These are phyloP conservation scores for Sisyra nigra DNA, from an alignment of 2,888 invertebrate species.

Conservation along the genomic window DNA sequence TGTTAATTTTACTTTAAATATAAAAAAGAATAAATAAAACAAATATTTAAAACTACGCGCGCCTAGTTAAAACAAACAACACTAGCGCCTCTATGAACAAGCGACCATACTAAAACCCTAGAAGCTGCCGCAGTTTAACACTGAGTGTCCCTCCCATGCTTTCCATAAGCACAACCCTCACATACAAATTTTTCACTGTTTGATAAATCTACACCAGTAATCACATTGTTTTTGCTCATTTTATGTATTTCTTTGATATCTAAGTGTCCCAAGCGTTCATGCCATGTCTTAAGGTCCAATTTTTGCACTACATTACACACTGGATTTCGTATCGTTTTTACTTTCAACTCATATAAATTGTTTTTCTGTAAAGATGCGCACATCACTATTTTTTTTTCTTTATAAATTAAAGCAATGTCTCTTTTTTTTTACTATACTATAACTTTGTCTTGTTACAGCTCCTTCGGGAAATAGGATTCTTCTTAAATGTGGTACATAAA, in stretches of 20 bases:
- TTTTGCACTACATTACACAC: background rate
- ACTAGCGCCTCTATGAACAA: too few relatives aligned
- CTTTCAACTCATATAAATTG: slow-evolving; percentile 15
- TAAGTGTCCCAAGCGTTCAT: slow-evolving; percentile 16
- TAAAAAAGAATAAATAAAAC: too few relatives aligned
- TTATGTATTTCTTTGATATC: slow-evolving; percentile 13
- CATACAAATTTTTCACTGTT: slow-evolving; percentile 12
- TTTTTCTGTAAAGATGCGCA: slow-evolving; percentile 13
- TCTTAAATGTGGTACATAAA: slow-evolving; percentile 19
- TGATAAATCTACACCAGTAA: slow-evolving; percentile 12
- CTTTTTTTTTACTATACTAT: slow-evolving; percentile 16
- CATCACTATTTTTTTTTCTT: slow-evolving; percentile 10
- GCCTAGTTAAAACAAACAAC: too few relatives aligned
- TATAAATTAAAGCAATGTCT: slow-evolving; percentile 11
- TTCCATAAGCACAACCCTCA: slow-evolving; percentile 10
- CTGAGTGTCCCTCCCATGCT: too few relatives aligned
- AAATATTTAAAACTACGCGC: too few relatives aligned
- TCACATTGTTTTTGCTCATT: slow-evolving; percentile 11
- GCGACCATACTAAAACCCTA: too few relatives aligned
- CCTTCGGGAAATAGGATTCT: slow-evolving; percentile 22
- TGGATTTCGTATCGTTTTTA: slow-evolving; percentile 10
- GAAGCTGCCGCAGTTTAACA: too few relatives aligned
- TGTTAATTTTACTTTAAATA: too few relatives aligned
- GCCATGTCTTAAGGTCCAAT: slow-evolving; percentile 13
- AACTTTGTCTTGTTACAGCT: slow-evolving; percentile 15